Evolutionary conservation across 2,113 vertebrate species (phyloP).

Genomic region (Eidolon helvum): DNA sequence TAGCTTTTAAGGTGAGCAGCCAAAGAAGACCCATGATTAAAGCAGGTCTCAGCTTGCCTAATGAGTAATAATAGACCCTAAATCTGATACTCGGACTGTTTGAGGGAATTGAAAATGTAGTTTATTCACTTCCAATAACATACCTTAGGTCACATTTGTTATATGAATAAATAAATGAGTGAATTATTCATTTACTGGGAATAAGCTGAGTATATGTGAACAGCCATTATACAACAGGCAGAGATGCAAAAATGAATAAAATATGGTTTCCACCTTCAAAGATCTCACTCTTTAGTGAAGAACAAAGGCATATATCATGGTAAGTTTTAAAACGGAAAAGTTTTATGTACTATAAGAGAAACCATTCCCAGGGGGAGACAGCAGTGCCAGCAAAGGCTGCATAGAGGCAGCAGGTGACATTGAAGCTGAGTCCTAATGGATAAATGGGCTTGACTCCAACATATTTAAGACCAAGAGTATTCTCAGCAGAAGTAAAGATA

Average conservation of each 20-base stretch:
- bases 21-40: neutral
- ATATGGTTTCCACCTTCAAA: neutral
- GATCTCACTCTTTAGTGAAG: neutral
- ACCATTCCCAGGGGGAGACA: neutral
- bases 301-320: neutral
- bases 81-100: neutral
- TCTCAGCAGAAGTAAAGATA: neutral
- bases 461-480: neutral
- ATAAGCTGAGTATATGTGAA: neutral
- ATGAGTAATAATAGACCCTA: neutral
- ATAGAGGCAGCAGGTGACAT: neutral
- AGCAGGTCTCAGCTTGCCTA: neutral
- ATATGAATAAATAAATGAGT: neutral
- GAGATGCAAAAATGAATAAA: constrained; percentile 1
- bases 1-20: constrained; percentile 13
- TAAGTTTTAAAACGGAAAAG: neutral
- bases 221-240: neutral
- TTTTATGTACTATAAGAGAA: neutral
- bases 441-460: neutral
- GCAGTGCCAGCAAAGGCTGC: neutral
- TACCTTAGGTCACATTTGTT: neutral
- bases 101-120: neutral
- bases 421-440: neutral
- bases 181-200: neutral
- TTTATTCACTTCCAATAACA: neutral